A percentile compares a stretch with the other conserved stretches of the same genome.
Evolutionary conservation across 2,888 invertebrate genomes (phyloP).

Genomic region (Thecophora atra): DNA sequence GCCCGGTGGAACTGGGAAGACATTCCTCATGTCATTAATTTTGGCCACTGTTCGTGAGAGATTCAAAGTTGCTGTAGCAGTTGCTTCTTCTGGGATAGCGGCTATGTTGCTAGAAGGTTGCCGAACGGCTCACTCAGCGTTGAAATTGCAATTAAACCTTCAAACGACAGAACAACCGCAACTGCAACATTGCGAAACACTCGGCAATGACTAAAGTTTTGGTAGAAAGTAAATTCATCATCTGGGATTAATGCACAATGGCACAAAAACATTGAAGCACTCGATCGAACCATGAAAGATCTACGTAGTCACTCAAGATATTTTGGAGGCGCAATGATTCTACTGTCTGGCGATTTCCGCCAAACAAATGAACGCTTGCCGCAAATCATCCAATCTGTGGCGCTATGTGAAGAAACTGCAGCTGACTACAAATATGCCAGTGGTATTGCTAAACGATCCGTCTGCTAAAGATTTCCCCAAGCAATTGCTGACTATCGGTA

Average conservation of each 20-base stretch:
- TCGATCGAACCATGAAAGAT: constrained; percentile 18
- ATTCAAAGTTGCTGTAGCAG: constrained; percentile 9
- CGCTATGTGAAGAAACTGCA: constrained; percentile 28
- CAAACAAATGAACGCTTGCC: constrained; percentile 39
- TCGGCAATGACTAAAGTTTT: constrained; percentile 26
- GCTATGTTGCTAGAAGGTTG: constrained; percentile 16
- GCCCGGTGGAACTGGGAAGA: constrained; percentile 9
- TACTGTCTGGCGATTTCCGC: constrained; percentile 41
- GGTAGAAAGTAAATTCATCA: constrained; percentile 4
- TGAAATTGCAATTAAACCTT: constrained; percentile 23
- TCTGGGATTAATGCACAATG: constrained; percentile 23
- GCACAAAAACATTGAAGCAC: constrained; percentile 14
- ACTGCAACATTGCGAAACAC: constrained; percentile 8
- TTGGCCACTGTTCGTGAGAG: constrained; percentile 16
- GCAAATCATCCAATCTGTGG: constrained; percentile 38
- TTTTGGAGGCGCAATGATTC: constrained; percentile 34
- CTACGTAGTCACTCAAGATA: constrained; percentile 3
- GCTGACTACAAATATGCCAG: constrained; percentile 10
- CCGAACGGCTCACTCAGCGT: constrained; percentile 21
- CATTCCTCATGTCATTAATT: constrained; percentile 15
- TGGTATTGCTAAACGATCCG: constrained; percentile 18
- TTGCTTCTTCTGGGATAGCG: constrained; percentile 20
- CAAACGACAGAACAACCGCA: constrained; percentile 8
- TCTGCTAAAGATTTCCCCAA: constrained; percentile 19
- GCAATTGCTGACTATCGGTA: constrained; percentile 41